Conservation (phyloP, 2,797 vertebrate species). For the Neoniphon sammara region DNA sequence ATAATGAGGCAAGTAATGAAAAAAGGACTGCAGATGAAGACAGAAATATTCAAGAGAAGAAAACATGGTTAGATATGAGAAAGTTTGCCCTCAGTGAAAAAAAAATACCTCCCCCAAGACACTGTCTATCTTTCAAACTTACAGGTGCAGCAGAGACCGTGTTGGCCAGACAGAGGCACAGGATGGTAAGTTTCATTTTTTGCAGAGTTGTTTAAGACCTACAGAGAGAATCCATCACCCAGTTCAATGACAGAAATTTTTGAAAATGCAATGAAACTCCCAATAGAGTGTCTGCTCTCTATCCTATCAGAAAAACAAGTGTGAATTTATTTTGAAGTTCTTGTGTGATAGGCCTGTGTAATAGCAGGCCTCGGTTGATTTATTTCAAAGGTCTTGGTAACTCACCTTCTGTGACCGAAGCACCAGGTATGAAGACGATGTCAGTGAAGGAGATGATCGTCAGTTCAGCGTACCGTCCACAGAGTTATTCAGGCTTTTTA, state of each 20-base stretch:
- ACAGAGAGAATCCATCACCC: slow-evolving; percentile 27
- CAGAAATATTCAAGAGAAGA: slow-evolving; percentile 32
- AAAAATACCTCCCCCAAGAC: not conserved
- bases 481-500: slow-evolving; percentile 66
- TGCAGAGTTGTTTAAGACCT: slow-evolving; percentile 37
- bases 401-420: slow-evolving; percentile 64
- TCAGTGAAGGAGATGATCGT: slow-evolving; percentile 20
- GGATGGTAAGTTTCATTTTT: slow-evolving; percentile 77
- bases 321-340: not conserved
- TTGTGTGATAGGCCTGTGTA: too few relatives aligned
- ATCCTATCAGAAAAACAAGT: not conserved
- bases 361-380: not conserved
- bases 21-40: slow-evolving; percentile 69
- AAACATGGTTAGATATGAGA: not conserved
- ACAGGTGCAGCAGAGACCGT: slow-evolving; percentile 79
- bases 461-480: slow-evolving; percentile 22
- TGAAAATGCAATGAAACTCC: slow-evolving; percentile 7
- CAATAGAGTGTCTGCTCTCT: not conserved
- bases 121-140: slow-evolving; percentile 39
- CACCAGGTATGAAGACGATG: slow-evolving; percentile 15
- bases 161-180: slow-evolving; percentile 77
- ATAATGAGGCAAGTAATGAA: slow-evolving; percentile 80
- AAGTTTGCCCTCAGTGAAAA: too few relatives aligned
- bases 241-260: not conserved
- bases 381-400: slow-evolving; percentile 12